These are phyloP conservation scores for Hemichromis elongatus DNA, from an alignment of 2,113 vertebrate genomes.

Conservation along the genomic window DNA sequence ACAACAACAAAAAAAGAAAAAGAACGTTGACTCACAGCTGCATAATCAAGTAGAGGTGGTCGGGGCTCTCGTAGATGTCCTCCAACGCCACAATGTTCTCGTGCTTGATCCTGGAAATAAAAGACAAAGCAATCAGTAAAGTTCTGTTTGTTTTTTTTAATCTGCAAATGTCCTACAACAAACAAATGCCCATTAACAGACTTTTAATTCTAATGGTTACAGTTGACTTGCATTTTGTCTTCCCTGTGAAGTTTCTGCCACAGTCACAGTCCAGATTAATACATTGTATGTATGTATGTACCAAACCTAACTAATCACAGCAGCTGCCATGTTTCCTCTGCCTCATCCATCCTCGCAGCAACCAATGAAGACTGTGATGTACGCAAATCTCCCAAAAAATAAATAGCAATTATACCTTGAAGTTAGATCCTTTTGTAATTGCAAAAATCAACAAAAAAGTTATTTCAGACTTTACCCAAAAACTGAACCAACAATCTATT, in stretches of 20 bases:
- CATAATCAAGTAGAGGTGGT: constrained; percentile 97
- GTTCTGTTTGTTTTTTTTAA: not conserved
- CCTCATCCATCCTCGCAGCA: not conserved
- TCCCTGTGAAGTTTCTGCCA: not conserved
- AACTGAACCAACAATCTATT: not conserved
- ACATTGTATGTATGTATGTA: not conserved
- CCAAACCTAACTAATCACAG: not conserved
- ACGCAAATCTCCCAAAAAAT: not conserved
- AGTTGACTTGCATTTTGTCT: not conserved
- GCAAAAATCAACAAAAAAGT: not conserved
- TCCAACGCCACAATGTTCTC: constrained; percentile 98
- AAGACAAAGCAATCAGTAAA: not conserved
- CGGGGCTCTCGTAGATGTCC: constrained; percentile 95
- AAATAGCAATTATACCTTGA: not conserved
- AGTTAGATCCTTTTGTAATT: not conserved
- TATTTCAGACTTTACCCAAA: not conserved
- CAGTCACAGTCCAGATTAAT: not conserved
- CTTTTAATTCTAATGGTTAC: not conserved
- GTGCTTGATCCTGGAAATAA: constrained; percentile 87
- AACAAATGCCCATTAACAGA: not conserved
- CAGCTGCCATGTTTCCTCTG: not conserved
- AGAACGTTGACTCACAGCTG: constrained; percentile 84
- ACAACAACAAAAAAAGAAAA: not conserved
- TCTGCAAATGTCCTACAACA: not conserved
- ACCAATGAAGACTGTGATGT: not conserved